Percentiles rank a stretch among this genome's conserved stretches.
These are phyloP conservation scores for Enteromius radiatus DNA, from an alignment of 2,797 vertebrate genomes.

Conservation along the genomic window DNA sequence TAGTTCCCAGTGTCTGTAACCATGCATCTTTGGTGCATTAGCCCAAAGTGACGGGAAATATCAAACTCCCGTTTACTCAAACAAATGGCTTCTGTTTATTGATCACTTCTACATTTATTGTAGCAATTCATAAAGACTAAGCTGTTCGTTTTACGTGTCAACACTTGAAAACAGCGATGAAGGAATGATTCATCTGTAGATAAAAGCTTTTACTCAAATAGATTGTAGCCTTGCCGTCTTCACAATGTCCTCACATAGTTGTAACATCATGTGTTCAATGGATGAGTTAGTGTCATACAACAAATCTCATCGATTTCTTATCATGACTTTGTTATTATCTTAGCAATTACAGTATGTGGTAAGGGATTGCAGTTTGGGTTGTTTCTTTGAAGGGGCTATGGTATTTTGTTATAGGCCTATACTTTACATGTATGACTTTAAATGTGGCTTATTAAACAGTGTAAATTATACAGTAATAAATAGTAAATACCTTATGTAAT, in stretches of 20 bases:
- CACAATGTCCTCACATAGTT: background rate
- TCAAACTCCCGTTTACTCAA: constrained; percentile 28
- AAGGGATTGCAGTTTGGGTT: background rate
- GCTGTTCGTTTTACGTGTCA: background rate
- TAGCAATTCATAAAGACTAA: constrained; percentile 22
- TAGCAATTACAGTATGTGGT: background rate
- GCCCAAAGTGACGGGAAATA: constrained; percentile 39
- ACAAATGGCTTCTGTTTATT: constrained; percentile 41
- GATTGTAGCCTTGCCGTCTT: background rate
- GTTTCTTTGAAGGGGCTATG: background rate
- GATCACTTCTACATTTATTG: constrained; percentile 1
- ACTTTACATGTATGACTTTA: background rate
- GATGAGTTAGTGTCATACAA: background rate
- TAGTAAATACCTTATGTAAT: background rate
- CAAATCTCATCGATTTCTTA: background rate
- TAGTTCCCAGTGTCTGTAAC: constrained; percentile 39
- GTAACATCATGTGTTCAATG: background rate
- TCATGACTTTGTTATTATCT: background rate
- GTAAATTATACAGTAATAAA: background rate
- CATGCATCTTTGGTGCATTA: constrained; percentile 55
- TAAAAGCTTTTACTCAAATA: constrained; percentile 33
- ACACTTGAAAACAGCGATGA: background rate
- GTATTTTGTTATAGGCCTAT: background rate
- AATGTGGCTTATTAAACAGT: background rate
- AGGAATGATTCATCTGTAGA: constrained; percentile 22